Percentiles rank a stretch among this genome's conserved stretches.
phyloP scores from a whole-genome alignment of 2,888 invertebrate genomes.

The Folsomia manolachei region DNA sequence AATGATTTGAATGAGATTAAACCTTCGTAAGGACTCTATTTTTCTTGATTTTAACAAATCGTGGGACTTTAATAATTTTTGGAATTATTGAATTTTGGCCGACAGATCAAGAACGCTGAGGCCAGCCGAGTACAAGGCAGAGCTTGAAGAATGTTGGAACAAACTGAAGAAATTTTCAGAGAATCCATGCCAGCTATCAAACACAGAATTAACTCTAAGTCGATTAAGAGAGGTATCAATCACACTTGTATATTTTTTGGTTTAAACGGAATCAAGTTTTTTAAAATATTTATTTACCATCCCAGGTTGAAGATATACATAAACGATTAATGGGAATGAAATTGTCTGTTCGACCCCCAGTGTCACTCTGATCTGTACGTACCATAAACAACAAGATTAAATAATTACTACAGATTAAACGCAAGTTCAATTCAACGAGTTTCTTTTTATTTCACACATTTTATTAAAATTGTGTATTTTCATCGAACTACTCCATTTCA shows the following conservation, averaged over 20 bases:
- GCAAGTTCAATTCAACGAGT: no score
- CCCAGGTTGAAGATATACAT: conserved; percentile 8
- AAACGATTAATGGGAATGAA: background rate
- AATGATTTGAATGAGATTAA: conserved; percentile 16
- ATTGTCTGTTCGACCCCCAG: background rate
- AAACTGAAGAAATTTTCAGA: conserved; percentile 27
- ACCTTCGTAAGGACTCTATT: background rate
- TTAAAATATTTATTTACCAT: background rate
- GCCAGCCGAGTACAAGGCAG: conserved; percentile 26
- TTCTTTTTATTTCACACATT: no score
- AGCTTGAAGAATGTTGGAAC: conserved; percentile 27
- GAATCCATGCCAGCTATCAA: conserved; percentile 30
- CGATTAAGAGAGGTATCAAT: conserved; percentile 32
- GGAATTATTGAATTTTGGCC: background rate
- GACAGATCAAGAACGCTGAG: conserved; percentile 18
- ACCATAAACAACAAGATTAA: no score
- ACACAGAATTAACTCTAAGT: conserved; percentile 27
- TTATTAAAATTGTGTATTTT: no score
- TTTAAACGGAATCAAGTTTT: background rate
- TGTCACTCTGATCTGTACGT: background rate
- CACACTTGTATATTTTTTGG: background rate
- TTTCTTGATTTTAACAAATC: background rate
- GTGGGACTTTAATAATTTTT: background rate
- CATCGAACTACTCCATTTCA: background rate
- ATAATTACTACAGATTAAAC: no score